These are phyloP conservation scores for Tholera decimalis DNA, from an alignment of 2,888 invertebrate species.

Conservation along the genomic window DNA sequence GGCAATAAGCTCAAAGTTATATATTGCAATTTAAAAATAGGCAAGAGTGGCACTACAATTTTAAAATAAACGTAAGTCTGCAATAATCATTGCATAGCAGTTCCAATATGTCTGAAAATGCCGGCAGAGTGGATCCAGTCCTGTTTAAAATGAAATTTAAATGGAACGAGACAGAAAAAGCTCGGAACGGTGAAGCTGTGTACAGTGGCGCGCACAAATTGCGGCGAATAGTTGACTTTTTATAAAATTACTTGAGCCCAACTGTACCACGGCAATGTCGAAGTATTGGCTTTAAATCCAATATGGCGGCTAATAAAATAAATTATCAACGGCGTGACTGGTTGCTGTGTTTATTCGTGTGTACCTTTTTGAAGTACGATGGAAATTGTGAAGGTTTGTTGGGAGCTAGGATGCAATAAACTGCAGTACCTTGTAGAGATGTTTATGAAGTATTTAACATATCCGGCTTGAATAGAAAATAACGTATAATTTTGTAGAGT, in stretches of 20 bases:
- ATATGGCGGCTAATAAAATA: slow-evolving; percentile 63
- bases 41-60: too few relatives aligned
- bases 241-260: slow-evolving; percentile 61
- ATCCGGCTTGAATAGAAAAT: background rate
- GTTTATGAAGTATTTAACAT: background rate
- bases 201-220: slow-evolving; percentile 64
- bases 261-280: slow-evolving; percentile 38
- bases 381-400: slow-evolving; percentile 1
- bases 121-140: slow-evolving; percentile 41
- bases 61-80: background rate
- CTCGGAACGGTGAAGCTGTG: slow-evolving; percentile 47
- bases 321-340: slow-evolving; percentile 45
- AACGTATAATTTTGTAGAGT: too few relatives aligned
- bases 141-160: slow-evolving; percentile 71
- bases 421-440: background rate
- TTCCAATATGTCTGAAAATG: slow-evolving; percentile 43
- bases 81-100: slow-evolving; percentile 24
- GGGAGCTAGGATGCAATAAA: background rate
- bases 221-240: slow-evolving; percentile 64
- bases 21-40: background rate
- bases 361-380: slow-evolving; percentile 17
- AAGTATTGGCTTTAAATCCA: slow-evolving; percentile 60
- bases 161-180: slow-evolving; percentile 69
- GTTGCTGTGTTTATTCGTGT: slow-evolving; percentile 40
- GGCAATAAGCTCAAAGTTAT: too few relatives aligned